phyloP scores from a whole-genome alignment of 2,888 invertebrate species.

The Sarcophaga rosellei region DNA sequence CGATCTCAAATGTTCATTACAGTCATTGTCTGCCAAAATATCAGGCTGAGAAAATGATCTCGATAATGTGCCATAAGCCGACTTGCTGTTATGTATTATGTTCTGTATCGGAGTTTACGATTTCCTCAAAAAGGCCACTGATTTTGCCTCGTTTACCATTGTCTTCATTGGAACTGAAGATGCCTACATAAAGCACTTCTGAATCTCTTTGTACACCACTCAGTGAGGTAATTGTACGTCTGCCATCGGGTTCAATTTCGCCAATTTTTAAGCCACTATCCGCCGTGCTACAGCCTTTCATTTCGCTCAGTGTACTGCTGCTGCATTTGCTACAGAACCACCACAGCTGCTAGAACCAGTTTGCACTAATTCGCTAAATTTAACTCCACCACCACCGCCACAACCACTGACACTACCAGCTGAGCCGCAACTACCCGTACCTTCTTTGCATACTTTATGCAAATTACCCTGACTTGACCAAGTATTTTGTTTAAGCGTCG shows the following conservation, averaged over 20 bases:
- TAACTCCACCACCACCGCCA: slow-evolving; percentile 81
- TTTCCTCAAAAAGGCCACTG: slow-evolving; percentile 85
- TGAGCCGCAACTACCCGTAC: neutral
- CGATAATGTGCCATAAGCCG: slow-evolving; percentile 75
- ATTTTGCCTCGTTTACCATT: slow-evolving; percentile 84
- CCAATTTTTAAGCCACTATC: slow-evolving; percentile 83
- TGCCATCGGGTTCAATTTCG: slow-evolving; percentile 89
- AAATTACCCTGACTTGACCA: slow-evolving; percentile 84
- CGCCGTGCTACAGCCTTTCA: slow-evolving; percentile 63
- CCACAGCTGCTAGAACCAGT: slow-evolving; percentile 71
- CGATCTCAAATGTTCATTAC: slow-evolving; percentile 76
- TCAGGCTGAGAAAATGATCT: slow-evolving; percentile 90
- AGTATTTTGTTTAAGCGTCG: slow-evolving; percentile 85
- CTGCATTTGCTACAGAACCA: slow-evolving; percentile 84
- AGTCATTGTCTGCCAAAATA: slow-evolving; percentile 82
- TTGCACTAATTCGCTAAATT: slow-evolving; percentile 88
- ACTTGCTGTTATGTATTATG: slow-evolving; percentile 72
- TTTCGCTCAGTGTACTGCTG: slow-evolving; percentile 85
- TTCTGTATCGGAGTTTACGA: slow-evolving; percentile 78
- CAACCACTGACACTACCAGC: neutral
- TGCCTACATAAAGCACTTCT: slow-evolving; percentile 94
- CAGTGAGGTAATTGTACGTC: slow-evolving; percentile 90
- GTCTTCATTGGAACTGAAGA: slow-evolving; percentile 85
- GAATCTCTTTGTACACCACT: slow-evolving; percentile 91
- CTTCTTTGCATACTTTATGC: slow-evolving; percentile 74